Evolutionary conservation across 2,113 vertebrate species (phyloP).

Genomic region (Sebastes schlegelii): DNA sequence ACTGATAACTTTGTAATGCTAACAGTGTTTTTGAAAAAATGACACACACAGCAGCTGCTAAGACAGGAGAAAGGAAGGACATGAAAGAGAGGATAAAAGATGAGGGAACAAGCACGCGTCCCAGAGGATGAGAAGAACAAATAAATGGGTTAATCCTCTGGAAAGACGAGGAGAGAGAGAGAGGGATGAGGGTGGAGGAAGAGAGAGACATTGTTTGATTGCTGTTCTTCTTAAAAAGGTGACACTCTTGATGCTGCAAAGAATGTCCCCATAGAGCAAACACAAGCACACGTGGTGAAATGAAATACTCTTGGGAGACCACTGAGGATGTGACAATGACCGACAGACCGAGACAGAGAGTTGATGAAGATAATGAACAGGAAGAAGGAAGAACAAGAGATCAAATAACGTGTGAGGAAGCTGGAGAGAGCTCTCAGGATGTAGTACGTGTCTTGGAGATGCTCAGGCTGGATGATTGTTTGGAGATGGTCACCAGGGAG

Average conservation of each 20-base stretch:
- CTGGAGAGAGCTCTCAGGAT: slow-evolving; percentile 59
- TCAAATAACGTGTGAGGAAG: not conserved
- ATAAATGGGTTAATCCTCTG: slow-evolving; percentile 72
- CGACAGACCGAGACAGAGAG: slow-evolving; percentile 19
- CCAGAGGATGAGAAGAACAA: slow-evolving; percentile 59
- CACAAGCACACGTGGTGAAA: slow-evolving; percentile 38
- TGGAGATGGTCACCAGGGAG: slow-evolving; percentile 70
- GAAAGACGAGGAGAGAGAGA: slow-evolving; percentile 63
- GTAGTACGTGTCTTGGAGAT: slow-evolving; percentile 73
- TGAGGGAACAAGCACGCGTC: slow-evolving; percentile 44
- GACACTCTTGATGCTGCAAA: slow-evolving; percentile 58
- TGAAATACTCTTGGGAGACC: slow-evolving; percentile 44
- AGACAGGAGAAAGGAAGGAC: slow-evolving; percentile 63
- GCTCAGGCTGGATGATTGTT: slow-evolving; percentile 63
- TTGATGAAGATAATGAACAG: slow-evolving; percentile 43
- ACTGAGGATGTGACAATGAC: slow-evolving; percentile 49
- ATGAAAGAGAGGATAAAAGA: slow-evolving; percentile 58
- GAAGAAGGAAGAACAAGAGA: slow-evolving; percentile 14
- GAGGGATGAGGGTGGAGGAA: slow-evolving; percentile 48
- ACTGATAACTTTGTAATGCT: slow-evolving; percentile 34
- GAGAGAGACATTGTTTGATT: slow-evolving; percentile 62
- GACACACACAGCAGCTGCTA: slow-evolving; percentile 29
- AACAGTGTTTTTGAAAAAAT: slow-evolving; percentile 16
- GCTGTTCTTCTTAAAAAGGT: slow-evolving; percentile 72
- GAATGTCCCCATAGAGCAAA: slow-evolving; percentile 64